These are phyloP conservation scores for Microcebus murinus DNA, from an alignment of 2,113 vertebrate species.

Conservation along the genomic window DNA sequence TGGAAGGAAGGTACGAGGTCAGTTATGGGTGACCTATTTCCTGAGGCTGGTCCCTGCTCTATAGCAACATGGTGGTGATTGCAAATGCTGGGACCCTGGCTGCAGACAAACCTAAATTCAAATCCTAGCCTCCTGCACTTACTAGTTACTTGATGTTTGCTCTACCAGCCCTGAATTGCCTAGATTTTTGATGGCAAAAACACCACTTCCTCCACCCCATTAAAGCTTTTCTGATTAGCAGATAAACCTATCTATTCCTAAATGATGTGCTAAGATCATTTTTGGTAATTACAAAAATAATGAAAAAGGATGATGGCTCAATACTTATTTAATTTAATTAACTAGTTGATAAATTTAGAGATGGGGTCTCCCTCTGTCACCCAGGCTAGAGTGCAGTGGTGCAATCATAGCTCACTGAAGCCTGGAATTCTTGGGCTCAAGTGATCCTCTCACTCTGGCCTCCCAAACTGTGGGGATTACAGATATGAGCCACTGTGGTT, in stretches of 20 bases:
- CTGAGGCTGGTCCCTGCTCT: not conserved
- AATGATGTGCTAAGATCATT: not conserved
- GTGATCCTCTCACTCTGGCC: too few relatives aligned
- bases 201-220: rapidly evolving
- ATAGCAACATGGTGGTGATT: not conserved
- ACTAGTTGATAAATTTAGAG: too few relatives aligned
- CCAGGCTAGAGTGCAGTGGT: too few relatives aligned
- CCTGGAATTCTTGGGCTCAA: too few relatives aligned
- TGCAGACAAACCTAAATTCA: not conserved
- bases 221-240: not conserved
- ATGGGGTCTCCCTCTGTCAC: too few relatives aligned
- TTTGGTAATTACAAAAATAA: not conserved
- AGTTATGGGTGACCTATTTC: not conserved
- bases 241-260: too few relatives aligned
- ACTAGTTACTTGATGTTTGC: not conserved
- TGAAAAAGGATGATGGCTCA: not conserved
- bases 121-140: not conserved
- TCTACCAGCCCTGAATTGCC: not conserved
- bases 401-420: too few relatives aligned
- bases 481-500: too few relatives aligned
- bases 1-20: not conserved
- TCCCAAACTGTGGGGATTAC: too few relatives aligned
- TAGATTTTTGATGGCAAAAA: not conserved
- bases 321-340: too few relatives aligned
- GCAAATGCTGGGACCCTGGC: not conserved